These are phyloP conservation scores for Athene noctua DNA, from an alignment of 2,113 vertebrate species.

Conservation along the genomic window DNA sequence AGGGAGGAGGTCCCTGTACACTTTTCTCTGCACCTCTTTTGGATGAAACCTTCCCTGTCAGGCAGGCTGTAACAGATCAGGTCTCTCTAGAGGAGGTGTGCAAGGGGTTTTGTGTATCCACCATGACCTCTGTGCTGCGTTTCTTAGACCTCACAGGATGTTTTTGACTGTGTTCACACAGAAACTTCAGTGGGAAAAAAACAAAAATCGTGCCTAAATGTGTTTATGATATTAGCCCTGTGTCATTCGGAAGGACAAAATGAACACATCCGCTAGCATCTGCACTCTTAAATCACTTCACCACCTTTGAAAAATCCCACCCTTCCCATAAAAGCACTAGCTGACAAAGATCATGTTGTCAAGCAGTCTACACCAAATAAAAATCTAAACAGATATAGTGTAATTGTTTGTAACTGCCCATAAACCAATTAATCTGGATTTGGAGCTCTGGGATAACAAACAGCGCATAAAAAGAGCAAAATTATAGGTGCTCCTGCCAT, in stretches of 20 bases:
- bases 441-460: background rate
- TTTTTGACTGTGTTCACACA: background rate
- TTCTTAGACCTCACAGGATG: background rate
- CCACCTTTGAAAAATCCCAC: background rate
- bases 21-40: background rate
- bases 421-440: background rate
- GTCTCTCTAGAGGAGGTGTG: background rate
- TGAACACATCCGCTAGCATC: background rate
- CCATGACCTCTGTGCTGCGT: background rate
- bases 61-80: background rate
- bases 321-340: background rate
- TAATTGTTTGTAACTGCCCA: background rate
- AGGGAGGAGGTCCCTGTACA: fast-evolving
- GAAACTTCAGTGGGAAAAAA: background rate
- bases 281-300: background rate
- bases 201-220: background rate
- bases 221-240: background rate
- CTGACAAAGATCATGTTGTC: background rate
- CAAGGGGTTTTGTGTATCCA: background rate
- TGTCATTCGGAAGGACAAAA: background rate
- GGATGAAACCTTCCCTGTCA: background rate
- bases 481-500: background rate
- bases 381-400: background rate
- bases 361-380: background rate
- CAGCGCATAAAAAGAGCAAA: background rate